These are phyloP conservation scores for Semibalanus balanoides DNA, from an alignment of 1,140 invertebrate genomes.

Conservation along the genomic window DNA sequence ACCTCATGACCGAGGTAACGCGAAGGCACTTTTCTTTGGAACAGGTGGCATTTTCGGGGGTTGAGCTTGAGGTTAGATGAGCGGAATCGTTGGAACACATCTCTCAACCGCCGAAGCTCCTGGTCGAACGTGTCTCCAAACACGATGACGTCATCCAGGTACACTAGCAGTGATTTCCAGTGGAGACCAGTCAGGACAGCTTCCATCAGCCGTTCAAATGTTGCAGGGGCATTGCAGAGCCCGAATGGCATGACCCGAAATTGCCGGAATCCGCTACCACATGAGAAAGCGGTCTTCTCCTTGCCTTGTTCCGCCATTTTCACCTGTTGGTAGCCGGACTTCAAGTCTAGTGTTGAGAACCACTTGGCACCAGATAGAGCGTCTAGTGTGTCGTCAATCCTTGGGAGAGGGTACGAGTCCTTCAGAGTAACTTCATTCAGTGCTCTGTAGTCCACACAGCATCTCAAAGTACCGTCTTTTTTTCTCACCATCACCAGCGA, in stretches of 20 bases:
- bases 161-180: not conserved
- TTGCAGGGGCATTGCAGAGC: not conserved
- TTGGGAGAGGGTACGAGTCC: slow-evolving; percentile 13
- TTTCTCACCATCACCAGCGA: slow-evolving; percentile 7
- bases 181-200: not conserved
- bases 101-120: not conserved
- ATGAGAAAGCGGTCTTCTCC: slow-evolving; percentile 16
- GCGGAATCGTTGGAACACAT: slow-evolving; percentile 8
- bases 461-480: slow-evolving; percentile 5
- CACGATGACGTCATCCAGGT: not conserved
- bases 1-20: slow-evolving; percentile 3
- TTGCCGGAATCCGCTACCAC: not conserved
- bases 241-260: slow-evolving; percentile 3
- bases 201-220: not conserved
- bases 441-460: slow-evolving; percentile 9
- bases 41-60: slow-evolving; percentile 9
- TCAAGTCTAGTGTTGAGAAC: slow-evolving; percentile 18
- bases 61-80: slow-evolving; percentile 14
- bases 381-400: slow-evolving; percentile 18
- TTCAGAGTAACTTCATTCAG: slow-evolving; percentile 8
- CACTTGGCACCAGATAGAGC: slow-evolving; percentile 8
- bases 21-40: slow-evolving; percentile 13
- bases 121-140: not conserved
- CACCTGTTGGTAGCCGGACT: slow-evolving; percentile 17
- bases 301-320: slow-evolving; percentile 4